A percentile compares a stretch with the other conserved stretches of the same genome.
Conservation (phyloP, 2,113 vertebrate species). For the Oreochromis niloticus region DNA sequence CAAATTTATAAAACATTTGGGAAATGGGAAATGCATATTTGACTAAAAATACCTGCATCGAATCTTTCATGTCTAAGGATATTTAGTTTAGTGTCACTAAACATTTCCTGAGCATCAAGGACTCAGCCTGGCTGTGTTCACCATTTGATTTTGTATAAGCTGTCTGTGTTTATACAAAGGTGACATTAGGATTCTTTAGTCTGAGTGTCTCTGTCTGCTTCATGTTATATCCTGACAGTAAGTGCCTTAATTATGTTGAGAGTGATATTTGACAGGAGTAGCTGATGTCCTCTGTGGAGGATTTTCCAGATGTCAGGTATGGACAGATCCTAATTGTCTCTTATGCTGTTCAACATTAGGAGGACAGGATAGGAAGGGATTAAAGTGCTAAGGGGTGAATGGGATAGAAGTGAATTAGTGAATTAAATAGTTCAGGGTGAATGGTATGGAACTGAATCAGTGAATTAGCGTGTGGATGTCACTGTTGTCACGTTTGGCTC, state of each 20-base stretch:
- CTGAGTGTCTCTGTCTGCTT: not conserved
- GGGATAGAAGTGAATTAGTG: not conserved
- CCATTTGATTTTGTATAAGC: not conserved
- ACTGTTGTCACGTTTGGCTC: not conserved
- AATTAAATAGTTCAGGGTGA: not conserved
- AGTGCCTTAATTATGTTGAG: not conserved
- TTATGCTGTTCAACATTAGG: not conserved
- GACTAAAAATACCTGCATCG: not conserved
- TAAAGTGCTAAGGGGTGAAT: constrained; percentile 1
- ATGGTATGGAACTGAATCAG: not conserved
- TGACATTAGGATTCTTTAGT: not conserved
- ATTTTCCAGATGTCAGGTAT: constrained; percentile 3
- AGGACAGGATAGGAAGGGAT: not conserved
- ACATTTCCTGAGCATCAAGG: not conserved
- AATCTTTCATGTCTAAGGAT: not conserved
- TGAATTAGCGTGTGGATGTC: not conserved
- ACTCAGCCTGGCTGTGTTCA: not conserved
- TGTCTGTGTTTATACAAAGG: not conserved
- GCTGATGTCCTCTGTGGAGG: not conserved
- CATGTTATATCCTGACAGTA: not conserved
- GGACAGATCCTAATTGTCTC: not conserved
- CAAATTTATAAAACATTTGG: not conserved
- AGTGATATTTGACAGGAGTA: not conserved
- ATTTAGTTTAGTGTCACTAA: not conserved
- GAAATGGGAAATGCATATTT: not conserved